phyloP scores from a whole-genome alignment of 2,797 vertebrate species.

The Nasua narica region DNA sequence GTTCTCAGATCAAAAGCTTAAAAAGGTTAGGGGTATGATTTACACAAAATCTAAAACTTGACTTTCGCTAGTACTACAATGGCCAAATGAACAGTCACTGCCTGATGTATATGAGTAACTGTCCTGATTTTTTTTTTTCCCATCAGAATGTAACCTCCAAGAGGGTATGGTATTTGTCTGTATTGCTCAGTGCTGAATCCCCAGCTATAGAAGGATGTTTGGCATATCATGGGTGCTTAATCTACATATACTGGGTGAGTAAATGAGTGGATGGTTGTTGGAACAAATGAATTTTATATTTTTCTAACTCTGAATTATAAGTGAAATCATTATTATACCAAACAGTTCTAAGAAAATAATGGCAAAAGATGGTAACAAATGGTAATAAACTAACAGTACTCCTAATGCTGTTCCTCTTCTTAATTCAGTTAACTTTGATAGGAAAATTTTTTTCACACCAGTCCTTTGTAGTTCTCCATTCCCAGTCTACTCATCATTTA shows the following conservation, averaged over 20 bases:
- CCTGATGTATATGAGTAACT: not conserved
- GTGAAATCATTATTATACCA: not conserved
- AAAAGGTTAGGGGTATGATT: not conserved
- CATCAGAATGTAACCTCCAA: not conserved
- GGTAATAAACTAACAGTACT: not conserved
- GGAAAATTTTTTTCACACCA: not conserved
- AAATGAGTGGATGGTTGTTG: not conserved
- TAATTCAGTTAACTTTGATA: not conserved
- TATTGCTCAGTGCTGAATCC: not conserved
- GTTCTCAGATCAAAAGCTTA: not conserved
- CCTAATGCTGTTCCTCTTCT: not conserved
- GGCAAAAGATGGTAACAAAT: not conserved
- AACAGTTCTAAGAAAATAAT: not conserved
- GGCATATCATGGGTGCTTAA: not conserved
- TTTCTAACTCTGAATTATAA: not conserved
- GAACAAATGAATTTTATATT: not conserved
- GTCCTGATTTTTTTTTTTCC: not conserved
- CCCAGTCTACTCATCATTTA: accelerated
- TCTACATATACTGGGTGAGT: not conserved
- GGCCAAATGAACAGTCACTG: not conserved
- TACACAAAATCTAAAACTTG: not conserved
- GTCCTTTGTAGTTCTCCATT: accelerated
- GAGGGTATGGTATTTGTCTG: not conserved
- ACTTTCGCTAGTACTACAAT: not conserved
- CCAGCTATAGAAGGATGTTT: not conserved